Percentiles rank a stretch among this genome's conserved stretches.
phyloP scores from a whole-genome alignment of 2,888 invertebrate species.

The Isoperla grammatica region DNA sequence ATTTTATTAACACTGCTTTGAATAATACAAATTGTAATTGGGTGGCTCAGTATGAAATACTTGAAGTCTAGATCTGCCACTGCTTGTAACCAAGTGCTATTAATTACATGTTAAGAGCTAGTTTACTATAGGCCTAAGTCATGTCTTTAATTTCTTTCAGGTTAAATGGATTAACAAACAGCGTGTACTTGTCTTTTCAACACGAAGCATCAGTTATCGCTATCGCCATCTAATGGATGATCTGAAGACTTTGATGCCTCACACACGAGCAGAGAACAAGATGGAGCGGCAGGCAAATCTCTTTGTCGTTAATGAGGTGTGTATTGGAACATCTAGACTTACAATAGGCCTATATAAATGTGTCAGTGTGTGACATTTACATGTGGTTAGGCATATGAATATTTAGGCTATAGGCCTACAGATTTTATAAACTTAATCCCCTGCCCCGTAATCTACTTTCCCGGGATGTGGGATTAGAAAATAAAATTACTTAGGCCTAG shows the following conservation, averaged over 20 bases:
- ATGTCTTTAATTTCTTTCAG: conserved; percentile 47
- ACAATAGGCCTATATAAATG: not conserved
- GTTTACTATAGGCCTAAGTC: not conserved
- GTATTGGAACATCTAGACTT: not conserved
- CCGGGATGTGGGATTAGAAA: no score
- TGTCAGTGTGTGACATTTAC: no score
- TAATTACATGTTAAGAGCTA: no score
- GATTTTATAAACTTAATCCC: no score
- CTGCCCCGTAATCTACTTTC: not conserved
- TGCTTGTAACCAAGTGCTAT: no score
- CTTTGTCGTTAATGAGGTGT: conserved; percentile 78
- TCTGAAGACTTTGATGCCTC: conserved; percentile 85
- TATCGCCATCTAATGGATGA: conserved; percentile 96
- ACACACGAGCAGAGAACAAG: conserved; percentile 88
- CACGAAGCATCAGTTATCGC: conserved; percentile 86
- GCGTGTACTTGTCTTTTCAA: conserved; percentile 88
- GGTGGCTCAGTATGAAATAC: no score
- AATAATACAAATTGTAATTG: not conserved
- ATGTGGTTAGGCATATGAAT: not conserved
- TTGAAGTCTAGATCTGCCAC: no score
- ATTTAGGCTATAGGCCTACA: no score
- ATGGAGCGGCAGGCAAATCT: conserved; percentile 89
- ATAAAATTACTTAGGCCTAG: no score
- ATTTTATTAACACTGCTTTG: not conserved
- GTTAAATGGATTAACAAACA: conserved; percentile 91